Evolutionary conservation across 2,797 vertebrate species (phyloP).

Genomic region (Falco concolor): DNA sequence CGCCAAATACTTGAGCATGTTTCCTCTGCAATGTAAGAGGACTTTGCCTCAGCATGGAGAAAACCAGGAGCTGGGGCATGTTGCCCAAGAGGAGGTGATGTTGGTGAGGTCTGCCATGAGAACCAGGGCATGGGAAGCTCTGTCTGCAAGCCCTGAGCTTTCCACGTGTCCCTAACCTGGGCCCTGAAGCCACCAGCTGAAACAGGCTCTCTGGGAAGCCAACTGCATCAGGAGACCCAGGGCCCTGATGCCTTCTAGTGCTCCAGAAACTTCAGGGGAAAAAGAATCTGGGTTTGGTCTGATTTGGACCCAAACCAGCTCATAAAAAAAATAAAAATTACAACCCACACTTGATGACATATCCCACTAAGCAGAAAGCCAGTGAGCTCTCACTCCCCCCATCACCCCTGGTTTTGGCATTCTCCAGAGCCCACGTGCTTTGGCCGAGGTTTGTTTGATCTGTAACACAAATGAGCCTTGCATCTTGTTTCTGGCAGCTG

Average conservation of each 20-base stretch:
- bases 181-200: neutral
- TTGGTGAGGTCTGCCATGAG: neutral
- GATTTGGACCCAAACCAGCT: neutral
- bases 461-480: neutral
- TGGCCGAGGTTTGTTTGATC: slow-evolving; percentile 1
- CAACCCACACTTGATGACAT: neutral
- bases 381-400: neutral
- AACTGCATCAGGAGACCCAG: neutral
- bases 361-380: neutral
- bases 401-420: neutral
- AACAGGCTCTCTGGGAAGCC: neutral
- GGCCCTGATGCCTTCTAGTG: neutral
- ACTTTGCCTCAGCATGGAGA: neutral
- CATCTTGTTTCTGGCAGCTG: slow-evolving; percentile 23
- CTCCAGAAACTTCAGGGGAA: neutral
- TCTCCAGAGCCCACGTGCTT: neutral
- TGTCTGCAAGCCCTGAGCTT: neutral
- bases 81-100: neutral
- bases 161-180: accelerated
- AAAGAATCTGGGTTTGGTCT: neutral
- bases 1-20: neutral
- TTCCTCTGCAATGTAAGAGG: neutral
- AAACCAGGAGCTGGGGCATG: neutral
- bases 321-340: neutral
- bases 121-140: neutral